These are phyloP conservation scores for Tympanuchus pallidicinctus DNA, from an alignment of 2,113 vertebrate genomes.

Conservation along the genomic window DNA sequence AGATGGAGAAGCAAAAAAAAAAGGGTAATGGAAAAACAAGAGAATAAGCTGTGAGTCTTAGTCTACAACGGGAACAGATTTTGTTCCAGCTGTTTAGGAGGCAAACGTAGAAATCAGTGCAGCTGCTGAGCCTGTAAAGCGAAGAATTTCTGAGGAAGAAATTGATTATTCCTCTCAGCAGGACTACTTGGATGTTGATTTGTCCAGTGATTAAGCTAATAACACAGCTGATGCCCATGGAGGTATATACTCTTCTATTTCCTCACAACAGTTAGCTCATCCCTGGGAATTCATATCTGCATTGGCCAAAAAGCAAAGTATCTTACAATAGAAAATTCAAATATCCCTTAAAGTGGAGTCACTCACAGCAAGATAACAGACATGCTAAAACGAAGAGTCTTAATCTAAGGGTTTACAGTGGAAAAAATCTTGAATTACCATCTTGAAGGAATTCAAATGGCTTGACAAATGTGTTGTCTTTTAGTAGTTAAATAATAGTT, in stretches of 20 bases:
- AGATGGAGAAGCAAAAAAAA: background rate
- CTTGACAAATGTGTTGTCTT: background rate
- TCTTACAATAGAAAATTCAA: constrained; percentile 4
- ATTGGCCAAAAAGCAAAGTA: background rate
- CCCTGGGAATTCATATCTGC: constrained; percentile 8
- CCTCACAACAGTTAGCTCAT: constrained; percentile 6
- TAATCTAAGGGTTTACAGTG: background rate
- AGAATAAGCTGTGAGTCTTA: background rate
- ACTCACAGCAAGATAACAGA: background rate
- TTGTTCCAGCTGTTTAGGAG: background rate
- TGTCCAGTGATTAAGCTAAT: constrained; percentile 2
- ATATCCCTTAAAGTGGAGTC: background rate
- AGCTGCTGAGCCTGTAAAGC: background rate
- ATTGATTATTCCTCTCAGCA: constrained; percentile 44
- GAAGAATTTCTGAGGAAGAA: constrained; percentile 28
- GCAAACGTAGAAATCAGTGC: background rate
- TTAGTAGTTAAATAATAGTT: background rate
- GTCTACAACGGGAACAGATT: background rate
- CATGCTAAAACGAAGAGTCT: background rate
- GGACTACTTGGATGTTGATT: background rate
- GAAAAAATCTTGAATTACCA: background rate
- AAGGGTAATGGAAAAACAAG: background rate
- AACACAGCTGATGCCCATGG: background rate
- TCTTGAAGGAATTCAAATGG: background rate
- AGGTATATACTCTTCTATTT: background rate